A percentile compares a stretch with the other conserved stretches of the same genome.
Evolutionary conservation across 2,113 vertebrate species (phyloP).

Genomic region (Fulica atra): DNA sequence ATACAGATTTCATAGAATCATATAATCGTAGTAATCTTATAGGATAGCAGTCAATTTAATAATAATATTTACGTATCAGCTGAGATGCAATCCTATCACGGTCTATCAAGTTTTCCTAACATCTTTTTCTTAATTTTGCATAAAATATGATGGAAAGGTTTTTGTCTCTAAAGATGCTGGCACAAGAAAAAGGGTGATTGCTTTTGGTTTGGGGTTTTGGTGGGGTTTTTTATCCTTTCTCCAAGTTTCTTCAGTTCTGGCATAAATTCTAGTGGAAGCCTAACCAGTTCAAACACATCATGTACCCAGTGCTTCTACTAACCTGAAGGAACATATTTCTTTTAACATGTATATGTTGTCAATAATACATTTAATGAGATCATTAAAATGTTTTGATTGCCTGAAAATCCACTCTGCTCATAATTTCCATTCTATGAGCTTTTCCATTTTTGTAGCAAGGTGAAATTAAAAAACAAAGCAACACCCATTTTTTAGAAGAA

Average conservation of each 20-base stretch:
- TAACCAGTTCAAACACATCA: slow-evolving; percentile 42
- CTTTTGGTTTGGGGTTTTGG: no score
- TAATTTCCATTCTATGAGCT: slow-evolving; percentile 13
- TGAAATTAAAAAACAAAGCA: not conserved
- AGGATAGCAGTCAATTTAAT: not conserved
- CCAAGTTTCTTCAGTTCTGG: slow-evolving; percentile 29
- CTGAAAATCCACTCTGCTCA: slow-evolving; percentile 41
- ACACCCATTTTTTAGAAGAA: not conserved
- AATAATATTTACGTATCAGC: not conserved
- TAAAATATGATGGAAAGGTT: not conserved
- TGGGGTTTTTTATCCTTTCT: not conserved
- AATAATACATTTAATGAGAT: slow-evolving; percentile 39
- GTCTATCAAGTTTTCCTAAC: not conserved
- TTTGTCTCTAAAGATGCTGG: slow-evolving; percentile 1
- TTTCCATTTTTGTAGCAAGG: not conserved
- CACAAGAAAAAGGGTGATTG: not conserved
- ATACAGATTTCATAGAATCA: no score
- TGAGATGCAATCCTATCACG: not conserved
- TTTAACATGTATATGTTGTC: slow-evolving; percentile 7
- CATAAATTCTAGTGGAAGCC: not conserved
- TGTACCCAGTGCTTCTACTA: not conserved
- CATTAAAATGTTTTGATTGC: slow-evolving; percentile 48
- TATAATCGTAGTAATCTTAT: not conserved
- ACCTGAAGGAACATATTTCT: not conserved
- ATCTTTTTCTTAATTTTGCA: not conserved